Percentiles rank a stretch among this genome's conserved stretches.
Conservation (phyloP, 1,140 invertebrate species). For the Drosophila santomea region DNA sequence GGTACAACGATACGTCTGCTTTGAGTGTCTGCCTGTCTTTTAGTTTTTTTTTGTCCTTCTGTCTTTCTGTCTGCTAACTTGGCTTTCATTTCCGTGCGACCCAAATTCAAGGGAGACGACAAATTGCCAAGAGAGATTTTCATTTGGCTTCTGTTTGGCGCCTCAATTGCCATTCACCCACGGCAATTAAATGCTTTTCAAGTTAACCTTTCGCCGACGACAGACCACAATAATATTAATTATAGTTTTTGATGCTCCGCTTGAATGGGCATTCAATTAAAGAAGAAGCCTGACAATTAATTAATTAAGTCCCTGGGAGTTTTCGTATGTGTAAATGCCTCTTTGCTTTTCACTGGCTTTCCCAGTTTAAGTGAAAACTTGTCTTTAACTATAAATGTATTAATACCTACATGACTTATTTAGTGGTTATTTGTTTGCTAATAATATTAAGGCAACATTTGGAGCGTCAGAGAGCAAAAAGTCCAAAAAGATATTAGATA, state of each 20-base stretch:
- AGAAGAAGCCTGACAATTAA: constrained; percentile 31
- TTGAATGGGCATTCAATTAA: constrained; percentile 42
- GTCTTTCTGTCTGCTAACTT: constrained; percentile 22
- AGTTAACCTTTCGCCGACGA: constrained; percentile 35
- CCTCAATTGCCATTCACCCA: constrained; percentile 43
- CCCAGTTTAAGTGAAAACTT: background rate
- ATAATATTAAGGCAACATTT: too few relatives aligned
- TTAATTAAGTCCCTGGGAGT: constrained; percentile 32
- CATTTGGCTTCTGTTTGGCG: constrained; percentile 32
- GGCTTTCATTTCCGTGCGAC: constrained; percentile 44
- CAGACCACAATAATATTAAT: constrained; percentile 45
- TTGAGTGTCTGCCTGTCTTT: background rate
- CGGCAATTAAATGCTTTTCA: constrained; percentile 36
- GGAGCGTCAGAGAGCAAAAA: too few relatives aligned
- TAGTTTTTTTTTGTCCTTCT: background rate
- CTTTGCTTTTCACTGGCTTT: constrained; percentile 7
- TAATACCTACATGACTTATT: too few relatives aligned
- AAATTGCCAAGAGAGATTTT: constrained; percentile 31
- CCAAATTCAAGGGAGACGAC: constrained; percentile 30
- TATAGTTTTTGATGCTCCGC: constrained; percentile 36
- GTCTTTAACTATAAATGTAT: background rate
- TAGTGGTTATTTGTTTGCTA: too few relatives aligned
- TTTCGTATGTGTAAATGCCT: constrained; percentile 12
- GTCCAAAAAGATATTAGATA: too few relatives aligned
- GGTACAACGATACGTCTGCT: constrained; percentile 22